These are phyloP conservation scores for Loripinus fragilis DNA, from an alignment of 2,888 invertebrate species.

Conservation along the genomic window DNA sequence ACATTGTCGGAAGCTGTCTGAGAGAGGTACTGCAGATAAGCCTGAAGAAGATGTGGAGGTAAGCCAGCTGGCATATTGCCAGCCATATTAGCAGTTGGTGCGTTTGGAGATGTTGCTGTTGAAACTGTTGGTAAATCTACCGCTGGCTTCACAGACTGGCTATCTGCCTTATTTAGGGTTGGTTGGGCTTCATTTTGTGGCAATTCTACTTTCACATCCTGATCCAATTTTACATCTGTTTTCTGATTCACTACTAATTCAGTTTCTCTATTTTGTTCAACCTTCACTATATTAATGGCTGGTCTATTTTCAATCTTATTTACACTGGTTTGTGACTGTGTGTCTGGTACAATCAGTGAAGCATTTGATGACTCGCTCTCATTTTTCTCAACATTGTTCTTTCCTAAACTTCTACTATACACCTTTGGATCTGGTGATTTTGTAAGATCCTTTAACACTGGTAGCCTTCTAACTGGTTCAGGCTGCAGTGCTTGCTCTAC, in stretches of 20 bases:
- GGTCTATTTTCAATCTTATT: not conserved
- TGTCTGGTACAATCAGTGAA: not conserved
- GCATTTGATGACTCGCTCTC: not conserved
- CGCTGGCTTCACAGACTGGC: not conserved
- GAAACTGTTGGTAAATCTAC: not conserved
- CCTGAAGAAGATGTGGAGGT: constrained; percentile 18
- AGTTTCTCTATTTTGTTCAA: not conserved
- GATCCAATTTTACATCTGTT: not conserved
- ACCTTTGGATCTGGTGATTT: not conserved
- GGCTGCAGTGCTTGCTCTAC: not conserved
- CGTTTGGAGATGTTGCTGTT: not conserved
- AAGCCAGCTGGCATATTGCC: not conserved
- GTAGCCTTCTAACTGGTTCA: constrained; percentile 2
- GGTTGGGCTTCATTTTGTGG: not conserved
- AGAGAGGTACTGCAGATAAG: constrained; percentile 15
- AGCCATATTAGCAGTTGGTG: not conserved
- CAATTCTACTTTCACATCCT: not conserved
- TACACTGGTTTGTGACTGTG: not conserved
- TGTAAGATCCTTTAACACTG: constrained; percentile 17
- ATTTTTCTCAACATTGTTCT: not conserved
- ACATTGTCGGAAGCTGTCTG: not conserved
- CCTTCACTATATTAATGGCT: not conserved
- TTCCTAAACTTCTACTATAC: not conserved
- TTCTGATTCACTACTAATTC: not conserved
- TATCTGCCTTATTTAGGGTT: not conserved